Conservation (phyloP, 1,140 invertebrate genomes). For the Dreissena polymorpha region DNA sequence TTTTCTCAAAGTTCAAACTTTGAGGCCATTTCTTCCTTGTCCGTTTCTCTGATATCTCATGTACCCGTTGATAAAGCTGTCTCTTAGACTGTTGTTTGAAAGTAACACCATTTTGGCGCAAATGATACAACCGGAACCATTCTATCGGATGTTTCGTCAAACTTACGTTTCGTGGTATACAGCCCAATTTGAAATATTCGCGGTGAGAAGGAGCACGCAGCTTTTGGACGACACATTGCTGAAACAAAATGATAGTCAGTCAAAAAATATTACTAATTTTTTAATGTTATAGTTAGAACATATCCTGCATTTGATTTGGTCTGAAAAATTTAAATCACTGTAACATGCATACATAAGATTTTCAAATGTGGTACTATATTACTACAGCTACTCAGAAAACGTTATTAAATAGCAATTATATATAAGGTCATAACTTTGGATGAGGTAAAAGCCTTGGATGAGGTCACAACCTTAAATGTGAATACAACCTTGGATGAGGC, state of each 20-base stretch:
- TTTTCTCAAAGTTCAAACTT: not conserved
- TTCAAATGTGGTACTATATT: not conserved
- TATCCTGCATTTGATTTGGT: not conserved
- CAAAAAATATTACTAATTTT: not conserved
- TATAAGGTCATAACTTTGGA: too few relatives aligned
- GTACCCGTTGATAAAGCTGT: not conserved
- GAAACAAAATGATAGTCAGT: not conserved
- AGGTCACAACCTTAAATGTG: too few relatives aligned
- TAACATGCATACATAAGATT: not conserved
- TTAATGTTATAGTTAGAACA: not conserved
- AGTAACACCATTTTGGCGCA: not conserved
- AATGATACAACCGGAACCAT: not conserved
- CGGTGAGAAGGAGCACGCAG: not conserved
- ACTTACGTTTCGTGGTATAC: slow-evolving; percentile 17
- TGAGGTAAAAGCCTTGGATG: not conserved
- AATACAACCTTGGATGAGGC: too few relatives aligned
- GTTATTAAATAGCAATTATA: too few relatives aligned
- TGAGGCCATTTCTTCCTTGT: too few relatives aligned
- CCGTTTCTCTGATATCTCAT: too few relatives aligned
- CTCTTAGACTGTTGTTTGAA: not conserved
- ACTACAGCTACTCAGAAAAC: not conserved
- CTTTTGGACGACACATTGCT: slow-evolving; percentile 16
- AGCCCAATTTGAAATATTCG: slow-evolving; percentile 18
- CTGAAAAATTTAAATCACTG: not conserved
- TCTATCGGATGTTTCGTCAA: not conserved